A percentile compares a stretch with the other conserved stretches of the same genome.
phyloP scores from a whole-genome alignment of 1,140 invertebrate species.

The Trichoplusia ni region DNA sequence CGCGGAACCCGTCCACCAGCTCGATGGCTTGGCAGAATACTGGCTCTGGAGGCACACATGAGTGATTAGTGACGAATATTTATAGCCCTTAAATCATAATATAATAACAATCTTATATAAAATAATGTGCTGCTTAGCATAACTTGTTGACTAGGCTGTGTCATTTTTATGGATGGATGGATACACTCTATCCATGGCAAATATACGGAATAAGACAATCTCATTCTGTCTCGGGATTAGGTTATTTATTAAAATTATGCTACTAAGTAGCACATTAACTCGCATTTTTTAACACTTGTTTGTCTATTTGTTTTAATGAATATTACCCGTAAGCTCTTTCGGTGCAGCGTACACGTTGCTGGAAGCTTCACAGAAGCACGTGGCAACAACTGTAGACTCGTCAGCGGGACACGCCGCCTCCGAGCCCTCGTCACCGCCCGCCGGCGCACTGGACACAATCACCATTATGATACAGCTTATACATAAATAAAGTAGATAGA shows the following conservation, averaged over 20 bases:
- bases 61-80: no score
- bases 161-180: no score
- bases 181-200: no score
- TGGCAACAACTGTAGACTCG: constrained; percentile 48
- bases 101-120: no score
- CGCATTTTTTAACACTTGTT: no score
- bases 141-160: no score
- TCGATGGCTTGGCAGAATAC: constrained; percentile 87
- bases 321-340: constrained; percentile 52
- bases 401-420: constrained; percentile 60
- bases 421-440: constrained; percentile 58
- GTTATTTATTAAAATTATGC: no score
- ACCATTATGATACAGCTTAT: not conserved
- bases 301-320: not conserved
- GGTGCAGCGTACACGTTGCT: constrained; percentile 53
- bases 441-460: constrained; percentile 40
- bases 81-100: no score
- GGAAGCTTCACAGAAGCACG: constrained; percentile 58
- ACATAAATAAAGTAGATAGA: not conserved
- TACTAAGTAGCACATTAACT: no score
- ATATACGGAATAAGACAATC: no score
- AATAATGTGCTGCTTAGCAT: no score
- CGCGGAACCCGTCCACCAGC: constrained; percentile 88
- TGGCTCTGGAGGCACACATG: constrained; percentile 62
- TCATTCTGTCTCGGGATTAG: no score